Evolutionary conservation across 2,113 vertebrate species (phyloP).

Genomic region (Sminthopsis crassicaudata): DNA sequence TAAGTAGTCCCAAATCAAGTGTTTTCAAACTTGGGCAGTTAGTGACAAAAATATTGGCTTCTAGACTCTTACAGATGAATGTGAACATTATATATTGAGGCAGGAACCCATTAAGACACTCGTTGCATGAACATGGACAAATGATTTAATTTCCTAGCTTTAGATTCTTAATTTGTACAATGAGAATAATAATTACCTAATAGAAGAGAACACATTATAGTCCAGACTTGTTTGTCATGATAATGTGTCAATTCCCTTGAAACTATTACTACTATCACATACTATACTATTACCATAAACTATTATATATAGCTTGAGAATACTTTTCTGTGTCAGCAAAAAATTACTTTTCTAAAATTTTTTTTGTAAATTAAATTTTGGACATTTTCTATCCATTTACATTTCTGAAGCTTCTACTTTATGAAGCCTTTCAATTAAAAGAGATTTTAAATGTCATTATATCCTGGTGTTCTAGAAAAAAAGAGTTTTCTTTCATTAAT

Average conservation of each 20-base stretch:
- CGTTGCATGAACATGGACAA: background rate
- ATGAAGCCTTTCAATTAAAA: slow-evolving; percentile 6
- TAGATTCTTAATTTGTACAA: background rate
- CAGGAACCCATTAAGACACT: background rate
- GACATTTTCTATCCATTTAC: background rate
- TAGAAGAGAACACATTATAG: no score
- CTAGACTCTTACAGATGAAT: background rate
- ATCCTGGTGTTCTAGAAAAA: background rate
- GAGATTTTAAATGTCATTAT: background rate
- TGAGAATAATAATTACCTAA: background rate
- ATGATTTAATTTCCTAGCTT: background rate
- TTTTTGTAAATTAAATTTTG: slow-evolving; percentile 15
- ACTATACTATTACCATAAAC: no score
- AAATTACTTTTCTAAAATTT: background rate
- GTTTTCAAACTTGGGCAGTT: background rate
- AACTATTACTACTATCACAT: background rate
- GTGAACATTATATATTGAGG: background rate
- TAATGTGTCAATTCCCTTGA: background rate
- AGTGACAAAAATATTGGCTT: background rate
- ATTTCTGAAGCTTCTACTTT: background rate
- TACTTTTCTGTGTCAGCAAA: background rate
- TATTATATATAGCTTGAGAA: background rate
- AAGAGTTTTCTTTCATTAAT: slow-evolving; percentile 16
- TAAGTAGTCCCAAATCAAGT: slow-evolving; percentile 8
- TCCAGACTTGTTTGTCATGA: no score